phyloP scores from a whole-genome alignment of 2,888 invertebrate species.

The Theretra japonica region DNA sequence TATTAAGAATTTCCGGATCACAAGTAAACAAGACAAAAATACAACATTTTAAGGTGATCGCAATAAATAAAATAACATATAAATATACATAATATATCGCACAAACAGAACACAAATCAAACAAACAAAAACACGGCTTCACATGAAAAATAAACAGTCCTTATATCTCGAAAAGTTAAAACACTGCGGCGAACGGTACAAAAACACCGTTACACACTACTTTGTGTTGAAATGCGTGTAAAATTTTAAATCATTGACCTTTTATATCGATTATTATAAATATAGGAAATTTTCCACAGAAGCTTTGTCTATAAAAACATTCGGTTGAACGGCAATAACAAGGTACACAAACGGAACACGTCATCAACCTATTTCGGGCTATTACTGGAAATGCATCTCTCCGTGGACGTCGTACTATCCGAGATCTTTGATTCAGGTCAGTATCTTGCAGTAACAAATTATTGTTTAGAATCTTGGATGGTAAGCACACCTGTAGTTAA shows the following conservation, averaged over 20 bases:
- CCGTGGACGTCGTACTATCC: neutral
- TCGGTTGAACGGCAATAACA: neutral
- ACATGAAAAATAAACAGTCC: neutral
- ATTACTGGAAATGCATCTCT: neutral
- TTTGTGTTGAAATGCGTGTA: slow-evolving; percentile 23
- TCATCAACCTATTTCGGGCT: neutral
- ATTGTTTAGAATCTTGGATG: too few relatives aligned
- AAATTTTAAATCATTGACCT: slow-evolving; percentile 27
- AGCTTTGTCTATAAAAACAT: neutral
- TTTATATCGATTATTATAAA: slow-evolving; percentile 17
- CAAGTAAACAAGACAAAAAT: neutral
- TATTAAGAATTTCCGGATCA: neutral
- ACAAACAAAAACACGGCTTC: neutral
- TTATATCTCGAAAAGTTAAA: neutral
- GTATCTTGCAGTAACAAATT: too few relatives aligned
- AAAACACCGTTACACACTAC: slow-evolving; percentile 15
- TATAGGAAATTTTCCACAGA: neutral
- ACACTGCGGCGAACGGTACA: neutral
- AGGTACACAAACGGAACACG: neutral
- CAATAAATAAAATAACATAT: neutral
- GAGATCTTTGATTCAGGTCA: neutral
- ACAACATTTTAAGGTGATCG: neutral
- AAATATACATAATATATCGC: neutral
- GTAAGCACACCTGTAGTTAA: too few relatives aligned
- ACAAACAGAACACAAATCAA: neutral